A percentile compares a stretch with the other conserved stretches of the same genome.
These are phyloP conservation scores for Agelas oroides DNA, from an alignment of 37 sponge, comb jelly and placozoan genomes.

Conservation along the genomic window DNA sequence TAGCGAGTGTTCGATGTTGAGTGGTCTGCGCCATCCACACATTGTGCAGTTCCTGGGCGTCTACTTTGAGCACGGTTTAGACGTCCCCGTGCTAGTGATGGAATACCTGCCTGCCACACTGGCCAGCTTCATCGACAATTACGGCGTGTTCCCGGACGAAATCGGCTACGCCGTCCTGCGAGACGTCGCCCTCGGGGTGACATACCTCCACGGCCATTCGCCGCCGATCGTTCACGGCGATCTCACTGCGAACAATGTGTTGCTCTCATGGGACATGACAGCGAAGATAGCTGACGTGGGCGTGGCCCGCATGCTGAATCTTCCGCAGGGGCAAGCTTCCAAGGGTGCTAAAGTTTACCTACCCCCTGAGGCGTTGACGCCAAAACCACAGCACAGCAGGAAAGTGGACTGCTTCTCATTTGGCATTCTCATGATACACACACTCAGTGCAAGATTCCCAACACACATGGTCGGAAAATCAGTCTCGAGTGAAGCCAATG, in stretches of 20 bases:
- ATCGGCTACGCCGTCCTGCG: constrained; percentile 40
- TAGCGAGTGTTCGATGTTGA: background rate
- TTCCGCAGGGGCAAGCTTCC: background rate
- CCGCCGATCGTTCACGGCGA: constrained; percentile 60
- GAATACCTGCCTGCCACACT: constrained; percentile 41
- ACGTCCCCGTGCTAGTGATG: constrained; percentile 15
- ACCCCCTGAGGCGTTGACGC: constrained; percentile 29
- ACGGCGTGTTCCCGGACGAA: constrained; percentile 52
- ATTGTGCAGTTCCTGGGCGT: constrained; percentile 48
- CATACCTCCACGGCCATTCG: constrained; percentile 44
- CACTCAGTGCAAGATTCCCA: constrained; percentile 19
- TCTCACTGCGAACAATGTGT: constrained; percentile 51
- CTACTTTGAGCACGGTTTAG: background rate
- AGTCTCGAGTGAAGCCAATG: background rate
- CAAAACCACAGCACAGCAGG: background rate
- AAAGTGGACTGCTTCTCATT: constrained; percentile 51
- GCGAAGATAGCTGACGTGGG: constrained; percentile 61
- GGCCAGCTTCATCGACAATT: background rate
- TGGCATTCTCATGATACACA: constrained; percentile 54
- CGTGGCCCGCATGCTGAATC: constrained; percentile 5
- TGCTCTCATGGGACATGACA: constrained; percentile 30
- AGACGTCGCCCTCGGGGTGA: constrained; percentile 46
- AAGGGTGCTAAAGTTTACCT: constrained; percentile 29
- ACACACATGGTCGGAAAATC: background rate
- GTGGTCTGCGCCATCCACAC: constrained; percentile 41